Evolutionary conservation across 2,888 invertebrate species (phyloP), one percentile per base, ranked within the genome.

Genomic region (Idaea dimidiata): DNA sequence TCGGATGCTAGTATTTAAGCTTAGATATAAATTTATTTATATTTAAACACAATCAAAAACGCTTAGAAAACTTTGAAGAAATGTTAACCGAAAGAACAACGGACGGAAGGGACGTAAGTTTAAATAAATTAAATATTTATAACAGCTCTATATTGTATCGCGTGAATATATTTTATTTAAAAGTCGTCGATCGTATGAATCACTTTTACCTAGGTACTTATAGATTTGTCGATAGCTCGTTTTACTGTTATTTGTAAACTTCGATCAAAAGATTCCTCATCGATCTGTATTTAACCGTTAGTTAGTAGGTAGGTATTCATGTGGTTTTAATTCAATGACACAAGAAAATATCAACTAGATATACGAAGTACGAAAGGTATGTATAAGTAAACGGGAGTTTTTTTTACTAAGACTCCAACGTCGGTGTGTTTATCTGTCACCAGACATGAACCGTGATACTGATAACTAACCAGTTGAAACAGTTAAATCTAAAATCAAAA

Each of bases 41-140:
- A n/a, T n/a, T n/a, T n/a, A n/a, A n/a, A n/a, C n/a, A 33, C 7
- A 43, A 14, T 43, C 43, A 43, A 10, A 43, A 43, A 43, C 2
- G 43, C 43, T 8, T 10, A 43, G 43, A 43, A 8, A 43, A 8
- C 7, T 33, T n/a, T 33, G 14, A 43, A 43, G 24, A 24, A 24
- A 24, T 24, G 24, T 24, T 24, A 24, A 43, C 14, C 3, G 43
- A 43, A 43, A 8, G 10, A 14, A 43, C 7, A 43, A 43, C 43
- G 43, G 43, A 43, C 43, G 2, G 43, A 43, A 43, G 43, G 43
- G 10, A 6, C 43, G 43, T 43, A 43, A 43, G 8, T 43, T 43
- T 43, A 43, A 43, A 43, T 43, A 43, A 43, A 43, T 43, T 43
- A 43, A 43, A 43, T 43, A 43, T 43, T 43, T 43, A 43, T 43